Conservation (phyloP, 2,113 vertebrate genomes). For the Silurus asotus region DNA sequence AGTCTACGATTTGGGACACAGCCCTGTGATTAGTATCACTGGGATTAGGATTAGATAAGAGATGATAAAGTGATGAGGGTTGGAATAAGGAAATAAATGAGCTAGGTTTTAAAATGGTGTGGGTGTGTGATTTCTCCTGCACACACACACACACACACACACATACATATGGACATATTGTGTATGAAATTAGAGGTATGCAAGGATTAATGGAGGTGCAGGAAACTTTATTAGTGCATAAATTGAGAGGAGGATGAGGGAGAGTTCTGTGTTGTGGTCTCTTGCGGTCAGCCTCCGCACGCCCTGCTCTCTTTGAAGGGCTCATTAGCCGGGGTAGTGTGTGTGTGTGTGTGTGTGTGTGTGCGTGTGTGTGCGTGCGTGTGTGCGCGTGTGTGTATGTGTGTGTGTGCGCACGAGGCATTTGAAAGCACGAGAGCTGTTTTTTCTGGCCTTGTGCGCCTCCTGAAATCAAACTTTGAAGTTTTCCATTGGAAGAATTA, state of each 20-base stretch:
- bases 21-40: too few species aligned
- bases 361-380: conserved; percentile 79
- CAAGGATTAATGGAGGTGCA: conserved; percentile 34
- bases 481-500: conserved; percentile 77
- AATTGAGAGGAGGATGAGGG: conserved; percentile 19
- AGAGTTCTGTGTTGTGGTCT: conserved; percentile 56
- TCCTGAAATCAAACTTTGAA: conserved; percentile 80
- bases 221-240: conserved; percentile 36
- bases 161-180: not conserved
- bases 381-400: conserved; percentile 76
- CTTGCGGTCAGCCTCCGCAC: conserved; percentile 71
- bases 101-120: not conserved
- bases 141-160: not conserved
- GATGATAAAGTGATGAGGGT: not conserved
- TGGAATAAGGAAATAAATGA: not conserved
- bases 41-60: not conserved
- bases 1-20: not conserved
- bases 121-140: not conserved
- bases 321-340: conserved; percentile 77
- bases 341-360: conserved; percentile 76
- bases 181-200: not conserved
- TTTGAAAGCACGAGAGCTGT: conserved; percentile 69
- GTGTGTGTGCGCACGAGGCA: conserved; percentile 73
- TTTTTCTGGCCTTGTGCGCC: conserved; percentile 64
- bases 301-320: conserved; percentile 74